phyloP scores from a whole-genome alignment of 2,888 invertebrate genomes.

The Brachyopa scutellaris region DNA sequence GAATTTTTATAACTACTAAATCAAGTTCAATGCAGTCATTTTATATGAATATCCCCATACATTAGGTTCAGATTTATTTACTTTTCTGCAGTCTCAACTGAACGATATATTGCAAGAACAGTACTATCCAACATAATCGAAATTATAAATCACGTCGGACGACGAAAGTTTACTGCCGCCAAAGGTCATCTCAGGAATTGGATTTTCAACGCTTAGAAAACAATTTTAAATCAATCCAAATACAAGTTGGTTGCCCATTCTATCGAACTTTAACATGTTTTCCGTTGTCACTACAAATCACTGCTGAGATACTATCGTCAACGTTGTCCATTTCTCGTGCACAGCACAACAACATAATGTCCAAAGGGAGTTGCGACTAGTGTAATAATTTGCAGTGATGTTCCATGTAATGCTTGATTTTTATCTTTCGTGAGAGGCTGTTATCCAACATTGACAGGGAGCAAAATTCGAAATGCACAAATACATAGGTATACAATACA shows the following conservation, averaged over 20 bases:
- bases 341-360: conserved; percentile 39
- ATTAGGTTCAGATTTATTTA: conserved; percentile 37
- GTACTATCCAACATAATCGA: conserved; percentile 55
- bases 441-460: background rate
- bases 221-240: conserved; percentile 66
- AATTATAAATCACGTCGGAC: conserved; percentile 61
- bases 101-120: conserved; percentile 42
- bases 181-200: conserved; percentile 60
- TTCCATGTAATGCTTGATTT: background rate
- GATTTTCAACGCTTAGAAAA: conserved; percentile 55
- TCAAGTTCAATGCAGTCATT: conserved; percentile 35
- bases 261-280: conserved; percentile 64
- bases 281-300: conserved; percentile 65
- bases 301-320: conserved; percentile 55
- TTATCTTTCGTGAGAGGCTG: background rate
- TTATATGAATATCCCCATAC: conserved; percentile 4
- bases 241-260: conserved; percentile 52
- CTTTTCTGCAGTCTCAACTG: conserved; percentile 37
- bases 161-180: conserved; percentile 55
- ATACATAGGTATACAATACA: too few species aligned
- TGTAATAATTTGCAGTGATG: conserved; percentile 47
- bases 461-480: background rate
- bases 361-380: conserved; percentile 8
- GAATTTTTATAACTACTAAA: conserved; percentile 10
- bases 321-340: conserved; percentile 32